Conservation (phyloP, 2,888 invertebrate genomes). For the Dolomedes plantarius region DNA sequence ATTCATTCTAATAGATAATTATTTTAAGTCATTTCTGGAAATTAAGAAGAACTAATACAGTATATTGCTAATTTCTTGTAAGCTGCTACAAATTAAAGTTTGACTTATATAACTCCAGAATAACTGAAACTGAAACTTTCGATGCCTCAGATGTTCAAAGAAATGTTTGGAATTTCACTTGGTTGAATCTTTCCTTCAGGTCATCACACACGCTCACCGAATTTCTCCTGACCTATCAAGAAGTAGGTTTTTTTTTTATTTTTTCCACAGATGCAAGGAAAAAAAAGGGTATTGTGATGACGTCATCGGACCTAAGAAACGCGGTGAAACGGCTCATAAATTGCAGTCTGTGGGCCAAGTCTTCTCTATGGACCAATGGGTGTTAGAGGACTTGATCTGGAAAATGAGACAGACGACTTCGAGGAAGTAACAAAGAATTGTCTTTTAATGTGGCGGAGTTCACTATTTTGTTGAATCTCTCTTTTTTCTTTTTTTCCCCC, state of each 20-base stretch:
- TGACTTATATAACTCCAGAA: too few species aligned
- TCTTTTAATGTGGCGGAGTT: not conserved
- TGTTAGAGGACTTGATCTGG: slow-evolving; percentile 1
- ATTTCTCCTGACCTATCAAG: not conserved
- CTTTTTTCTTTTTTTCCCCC: not conserved
- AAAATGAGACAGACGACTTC: slow-evolving; percentile 1
- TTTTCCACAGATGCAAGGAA: not conserved
- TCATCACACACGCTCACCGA: not conserved
- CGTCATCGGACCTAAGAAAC: not conserved
- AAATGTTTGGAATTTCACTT: not conserved
- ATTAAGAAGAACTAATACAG: too few species aligned
- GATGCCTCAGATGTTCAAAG: too few species aligned
- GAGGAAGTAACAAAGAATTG: not conserved
- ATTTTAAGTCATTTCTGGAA: too few species aligned
- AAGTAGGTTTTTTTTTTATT: not conserved
- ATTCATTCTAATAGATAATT: too few species aligned
- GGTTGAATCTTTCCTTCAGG: not conserved
- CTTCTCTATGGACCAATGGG: slow-evolving; percentile 53
- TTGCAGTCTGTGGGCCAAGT: slow-evolving; percentile 36
- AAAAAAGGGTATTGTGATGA: not conserved
- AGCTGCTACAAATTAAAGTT: too few species aligned
- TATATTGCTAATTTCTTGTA: too few species aligned
- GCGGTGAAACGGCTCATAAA: slow-evolving; percentile 37
- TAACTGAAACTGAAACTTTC: too few species aligned
- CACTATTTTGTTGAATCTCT: not conserved